A percentile compares a stretch with the other conserved stretches of the same genome.
Conservation (phyloP, 2,113 vertebrate genomes). For the Lynx canadensis region DNA sequence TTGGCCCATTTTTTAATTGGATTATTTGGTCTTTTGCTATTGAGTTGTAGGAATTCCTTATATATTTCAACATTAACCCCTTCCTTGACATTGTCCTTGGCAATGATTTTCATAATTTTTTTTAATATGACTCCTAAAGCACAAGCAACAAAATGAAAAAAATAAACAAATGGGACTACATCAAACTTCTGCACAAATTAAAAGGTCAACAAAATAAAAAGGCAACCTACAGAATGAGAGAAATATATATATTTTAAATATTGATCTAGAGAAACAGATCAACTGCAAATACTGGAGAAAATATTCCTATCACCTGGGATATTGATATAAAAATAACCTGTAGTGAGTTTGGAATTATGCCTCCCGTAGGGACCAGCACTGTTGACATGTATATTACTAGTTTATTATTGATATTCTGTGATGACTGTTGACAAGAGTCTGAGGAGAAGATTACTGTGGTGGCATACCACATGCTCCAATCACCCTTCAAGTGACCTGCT, state of each 20-base stretch:
- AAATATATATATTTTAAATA: not conserved
- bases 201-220: not conserved
- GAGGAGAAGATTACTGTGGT: not conserved
- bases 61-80: not conserved
- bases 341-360: not conserved
- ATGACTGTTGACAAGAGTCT: no score
- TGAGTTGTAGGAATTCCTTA: not conserved
- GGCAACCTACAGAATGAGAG: not conserved
- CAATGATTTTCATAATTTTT: not conserved
- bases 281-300: not conserved
- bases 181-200: not conserved
- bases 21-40: not conserved
- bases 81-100: not conserved
- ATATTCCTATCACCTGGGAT: not conserved
- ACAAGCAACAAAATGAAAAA: not conserved
- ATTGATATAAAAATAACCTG: not conserved
- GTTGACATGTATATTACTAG: not conserved
- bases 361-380: not conserved
- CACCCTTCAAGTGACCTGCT: not conserved
- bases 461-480: not conserved
- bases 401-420: not conserved
- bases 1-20: not conserved
- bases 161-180: not conserved
- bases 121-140: not conserved
- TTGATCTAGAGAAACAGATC: not conserved